A percentile compares a stretch with the other conserved stretches of the same genome.
Conservation (phyloP, 2,797 vertebrate species). For the Prionace glauca region DNA sequence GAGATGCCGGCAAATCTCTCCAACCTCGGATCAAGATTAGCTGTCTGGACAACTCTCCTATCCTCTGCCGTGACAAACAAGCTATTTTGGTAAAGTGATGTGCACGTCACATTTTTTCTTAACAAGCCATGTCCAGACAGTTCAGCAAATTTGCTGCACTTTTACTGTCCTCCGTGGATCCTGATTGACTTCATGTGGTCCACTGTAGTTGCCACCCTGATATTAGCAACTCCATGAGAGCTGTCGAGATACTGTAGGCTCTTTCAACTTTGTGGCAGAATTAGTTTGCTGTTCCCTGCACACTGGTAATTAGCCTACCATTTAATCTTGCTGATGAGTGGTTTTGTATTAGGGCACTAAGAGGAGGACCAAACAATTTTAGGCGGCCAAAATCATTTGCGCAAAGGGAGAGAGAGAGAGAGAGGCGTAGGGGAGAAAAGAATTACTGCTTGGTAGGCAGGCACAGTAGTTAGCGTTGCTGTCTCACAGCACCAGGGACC, state of each 20-base stretch:
- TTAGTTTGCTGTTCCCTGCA: not conserved
- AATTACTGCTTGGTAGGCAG: not conserved
- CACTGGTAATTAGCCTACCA: conserved; percentile 14
- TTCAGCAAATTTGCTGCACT: conserved; percentile 13
- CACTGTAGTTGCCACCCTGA: conserved; percentile 22
- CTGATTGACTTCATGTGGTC: conserved; percentile 12
- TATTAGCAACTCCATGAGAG: conserved; percentile 15
- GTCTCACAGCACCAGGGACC: too few relatives aligned
- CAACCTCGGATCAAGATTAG: not conserved
- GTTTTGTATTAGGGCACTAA: conserved; percentile 3
- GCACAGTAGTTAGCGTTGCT: too few relatives aligned
- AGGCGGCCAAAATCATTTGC: not conserved
- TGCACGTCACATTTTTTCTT: conserved; percentile 10
- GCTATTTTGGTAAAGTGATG: conserved; percentile 32
- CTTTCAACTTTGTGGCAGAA: conserved; percentile 34
- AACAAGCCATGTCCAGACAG: conserved; percentile 33
- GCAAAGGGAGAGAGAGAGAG: not conserved
- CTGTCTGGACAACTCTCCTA: not conserved
- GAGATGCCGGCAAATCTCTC: not conserved
- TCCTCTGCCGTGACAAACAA: conserved; percentile 23
- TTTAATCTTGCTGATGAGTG: conserved; percentile 31
- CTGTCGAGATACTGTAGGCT: not conserved
- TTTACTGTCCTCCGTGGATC: not conserved
- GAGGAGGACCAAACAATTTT: not conserved
- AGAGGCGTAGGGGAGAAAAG: too few relatives aligned